Evolutionary conservation across 2,888 invertebrate genomes (phyloP).

Genomic region (Agonopterix subpropinquella): DNA sequence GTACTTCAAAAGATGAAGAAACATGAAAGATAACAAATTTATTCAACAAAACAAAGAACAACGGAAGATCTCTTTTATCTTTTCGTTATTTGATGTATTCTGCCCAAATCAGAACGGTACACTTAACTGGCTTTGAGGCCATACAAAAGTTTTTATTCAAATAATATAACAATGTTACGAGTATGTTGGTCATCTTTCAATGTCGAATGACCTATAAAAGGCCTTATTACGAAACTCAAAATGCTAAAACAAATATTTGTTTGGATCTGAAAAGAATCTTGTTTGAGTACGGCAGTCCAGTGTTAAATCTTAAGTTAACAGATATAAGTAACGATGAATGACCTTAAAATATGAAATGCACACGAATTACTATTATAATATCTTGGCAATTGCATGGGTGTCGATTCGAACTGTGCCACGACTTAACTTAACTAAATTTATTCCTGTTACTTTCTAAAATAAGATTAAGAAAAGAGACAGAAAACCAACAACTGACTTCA

Average conservation of each 20-base stretch:
- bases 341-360: conserved; percentile 8
- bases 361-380: no score
- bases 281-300: conserved; percentile 21
- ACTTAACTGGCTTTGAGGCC: conserved; percentile 25
- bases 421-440: no score
- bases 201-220: conserved; percentile 41
- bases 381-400: no score
- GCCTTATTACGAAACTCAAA: conserved; percentile 37
- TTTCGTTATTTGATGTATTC: conserved; percentile 12
- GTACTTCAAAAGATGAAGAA: no score
- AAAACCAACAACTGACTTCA: no score
- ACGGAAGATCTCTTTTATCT: no score
- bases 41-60: no score
- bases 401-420: no score
- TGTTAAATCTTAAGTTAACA: conserved; percentile 15
- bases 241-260: conserved; percentile 34
- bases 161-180: conserved; percentile 19
- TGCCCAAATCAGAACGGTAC: conserved; percentile 22
- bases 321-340: conserved; percentile 4
- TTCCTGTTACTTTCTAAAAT: no score
- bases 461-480: no score
- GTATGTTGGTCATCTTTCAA: conserved; percentile 35
- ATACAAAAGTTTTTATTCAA: conserved; percentile 16
- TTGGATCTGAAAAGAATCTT: conserved; percentile 30
- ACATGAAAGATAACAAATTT: no score